phyloP scores from a whole-genome alignment of 2,113 vertebrate species.

The Ageneiosus marmoratus region DNA sequence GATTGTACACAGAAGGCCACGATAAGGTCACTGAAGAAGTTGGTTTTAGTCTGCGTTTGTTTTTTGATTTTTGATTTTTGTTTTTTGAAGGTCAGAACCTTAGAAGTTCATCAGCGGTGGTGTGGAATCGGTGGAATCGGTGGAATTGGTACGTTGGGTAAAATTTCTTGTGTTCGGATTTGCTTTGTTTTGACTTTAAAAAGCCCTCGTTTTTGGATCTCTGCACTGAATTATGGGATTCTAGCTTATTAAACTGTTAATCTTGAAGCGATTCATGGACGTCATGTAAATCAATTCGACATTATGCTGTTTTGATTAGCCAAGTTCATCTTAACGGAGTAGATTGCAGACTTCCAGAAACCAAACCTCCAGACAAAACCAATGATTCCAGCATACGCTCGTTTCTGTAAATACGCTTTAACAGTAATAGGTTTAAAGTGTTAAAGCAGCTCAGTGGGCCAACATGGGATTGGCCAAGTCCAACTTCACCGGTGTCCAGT shows the following conservation, averaged over 20 bases:
- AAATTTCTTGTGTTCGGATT: neutral
- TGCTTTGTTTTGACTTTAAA: neutral
- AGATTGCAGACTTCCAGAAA: neutral
- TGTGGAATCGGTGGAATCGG: neutral
- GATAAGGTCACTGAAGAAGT: slow-evolving; percentile 81
- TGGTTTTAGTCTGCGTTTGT: slow-evolving; percentile 58
- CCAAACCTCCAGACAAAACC: neutral
- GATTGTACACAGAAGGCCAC: slow-evolving; percentile 92
- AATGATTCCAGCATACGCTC: neutral
- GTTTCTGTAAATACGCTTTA: neutral
- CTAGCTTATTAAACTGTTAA: too few species aligned
- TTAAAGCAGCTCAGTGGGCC: too few species aligned
- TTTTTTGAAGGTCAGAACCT: slow-evolving; percentile 51
- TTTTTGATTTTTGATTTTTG: neutral
- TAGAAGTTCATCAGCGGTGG: slow-evolving; percentile 19
- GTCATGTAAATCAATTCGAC: neutral
- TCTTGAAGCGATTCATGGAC: neutral
- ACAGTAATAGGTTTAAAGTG: neutral
- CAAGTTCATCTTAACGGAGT: neutral
- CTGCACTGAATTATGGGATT: slow-evolving; percentile 2
- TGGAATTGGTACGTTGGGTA: too few species aligned
- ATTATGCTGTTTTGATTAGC: neutral
- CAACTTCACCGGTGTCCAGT: too few species aligned
- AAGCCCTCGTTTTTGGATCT: neutral
- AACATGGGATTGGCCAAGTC: too few species aligned